A percentile compares a stretch with the other conserved stretches of the same genome.
phyloP scores from a whole-genome alignment of 2,797 vertebrate species.

The Rhincodon typus region DNA sequence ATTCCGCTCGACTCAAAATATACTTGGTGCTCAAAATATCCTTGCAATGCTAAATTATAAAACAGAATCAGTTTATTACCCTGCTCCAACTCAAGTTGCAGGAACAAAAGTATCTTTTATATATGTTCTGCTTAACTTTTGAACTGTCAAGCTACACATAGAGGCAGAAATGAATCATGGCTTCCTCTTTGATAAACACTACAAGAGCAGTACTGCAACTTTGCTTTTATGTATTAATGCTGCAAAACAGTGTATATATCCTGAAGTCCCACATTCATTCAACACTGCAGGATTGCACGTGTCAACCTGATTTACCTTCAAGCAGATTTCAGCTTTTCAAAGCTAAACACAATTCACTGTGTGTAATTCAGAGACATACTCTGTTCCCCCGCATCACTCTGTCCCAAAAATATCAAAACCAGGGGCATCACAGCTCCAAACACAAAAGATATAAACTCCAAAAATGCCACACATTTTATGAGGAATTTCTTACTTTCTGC shows the following conservation, averaged over 20 bases:
- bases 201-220: not conserved
- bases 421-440: not conserved
- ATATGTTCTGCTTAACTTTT: not conserved
- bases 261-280: not conserved
- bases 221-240: not conserved
- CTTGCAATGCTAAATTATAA: not conserved
- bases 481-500: not conserved
- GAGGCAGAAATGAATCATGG: not conserved
- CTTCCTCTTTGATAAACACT: not conserved
- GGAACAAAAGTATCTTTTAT: not conserved
- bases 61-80: not conserved
- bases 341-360: not conserved
- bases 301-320: not conserved
- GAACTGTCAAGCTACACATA: not conserved
- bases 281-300: not conserved
- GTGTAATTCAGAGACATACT: not conserved
- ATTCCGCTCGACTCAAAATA: not conserved
- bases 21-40: not conserved
- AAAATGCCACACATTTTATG: not conserved
- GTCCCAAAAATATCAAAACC: not conserved
- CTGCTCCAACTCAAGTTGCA: not conserved
- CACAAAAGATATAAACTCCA: not conserved
- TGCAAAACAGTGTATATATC: not conserved
- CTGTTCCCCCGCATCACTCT: not conserved
- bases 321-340: not conserved